These are phyloP conservation scores for Hypsopygia costalis DNA, from an alignment of 2,888 invertebrate species.

Conservation along the genomic window DNA sequence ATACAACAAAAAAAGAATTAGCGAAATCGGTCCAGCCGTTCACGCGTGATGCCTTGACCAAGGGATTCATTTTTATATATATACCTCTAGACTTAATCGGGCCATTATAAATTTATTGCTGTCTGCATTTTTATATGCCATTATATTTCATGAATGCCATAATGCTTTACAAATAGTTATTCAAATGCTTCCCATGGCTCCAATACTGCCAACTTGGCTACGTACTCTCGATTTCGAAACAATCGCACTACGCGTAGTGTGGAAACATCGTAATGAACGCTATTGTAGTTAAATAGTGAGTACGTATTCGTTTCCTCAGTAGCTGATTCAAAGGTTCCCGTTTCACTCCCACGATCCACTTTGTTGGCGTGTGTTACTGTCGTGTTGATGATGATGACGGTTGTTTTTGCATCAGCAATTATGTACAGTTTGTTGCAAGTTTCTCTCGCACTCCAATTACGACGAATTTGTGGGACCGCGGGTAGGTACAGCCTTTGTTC, in stretches of 20 bases:
- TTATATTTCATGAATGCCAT: background rate
- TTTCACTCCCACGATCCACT: conserved; percentile 77
- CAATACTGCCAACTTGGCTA: conserved; percentile 18
- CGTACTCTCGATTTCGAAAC: conserved; percentile 75
- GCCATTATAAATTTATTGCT: background rate
- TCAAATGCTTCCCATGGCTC: conserved; percentile 18
- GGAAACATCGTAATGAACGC: conserved; percentile 69
- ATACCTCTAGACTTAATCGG: background rate
- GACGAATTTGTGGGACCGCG: conserved; percentile 62
- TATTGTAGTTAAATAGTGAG: conserved; percentile 58
- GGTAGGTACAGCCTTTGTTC: conserved; percentile 63
- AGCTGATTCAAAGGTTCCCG: conserved; percentile 62
- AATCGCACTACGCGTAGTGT: conserved; percentile 66
- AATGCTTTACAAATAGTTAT: conserved; percentile 8
- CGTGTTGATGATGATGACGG: conserved; percentile 65
- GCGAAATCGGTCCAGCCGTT: no score
- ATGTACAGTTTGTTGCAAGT: conserved; percentile 68
- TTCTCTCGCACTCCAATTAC: conserved; percentile 71
- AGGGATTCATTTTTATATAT: no score
- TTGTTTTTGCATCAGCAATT: conserved; percentile 76
- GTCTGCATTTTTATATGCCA: conserved; percentile 1
- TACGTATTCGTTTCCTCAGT: conserved; percentile 60
- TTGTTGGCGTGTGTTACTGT: conserved; percentile 67
- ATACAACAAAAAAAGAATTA: no score
- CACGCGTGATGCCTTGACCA: no score